Conservation (phyloP, 2,797 vertebrate species). For the Propithecus deckenii region DNA sequence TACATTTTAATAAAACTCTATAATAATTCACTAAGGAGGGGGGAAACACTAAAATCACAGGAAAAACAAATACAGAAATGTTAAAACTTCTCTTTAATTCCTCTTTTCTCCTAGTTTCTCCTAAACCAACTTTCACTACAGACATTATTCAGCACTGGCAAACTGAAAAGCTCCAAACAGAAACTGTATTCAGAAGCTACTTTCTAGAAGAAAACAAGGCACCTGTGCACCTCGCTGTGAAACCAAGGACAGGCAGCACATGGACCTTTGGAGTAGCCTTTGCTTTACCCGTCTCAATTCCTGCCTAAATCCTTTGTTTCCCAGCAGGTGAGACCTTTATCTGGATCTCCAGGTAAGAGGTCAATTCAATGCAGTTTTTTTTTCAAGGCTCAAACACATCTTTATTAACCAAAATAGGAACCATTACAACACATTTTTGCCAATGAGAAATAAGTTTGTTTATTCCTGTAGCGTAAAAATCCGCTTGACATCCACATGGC, state of each 20-base stretch:
- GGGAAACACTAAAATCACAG: slow-evolving; percentile 44
- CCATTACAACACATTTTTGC: too few relatives aligned
- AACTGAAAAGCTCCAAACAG: slow-evolving; percentile 7
- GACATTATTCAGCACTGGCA: background rate
- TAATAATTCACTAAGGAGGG: slow-evolving; percentile 62
- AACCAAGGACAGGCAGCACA: background rate
- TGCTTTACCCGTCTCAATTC: background rate
- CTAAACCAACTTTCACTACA: background rate
- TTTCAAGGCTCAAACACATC: too few relatives aligned
- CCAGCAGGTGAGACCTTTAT: background rate
- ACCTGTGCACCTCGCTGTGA: background rate
- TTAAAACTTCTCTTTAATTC: slow-evolving; percentile 23
- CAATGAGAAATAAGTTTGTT: too few relatives aligned
- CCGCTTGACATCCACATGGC: slow-evolving; percentile 6
- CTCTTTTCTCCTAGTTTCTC: background rate
- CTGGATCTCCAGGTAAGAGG: background rate
- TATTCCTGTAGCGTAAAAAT: too few relatives aligned
- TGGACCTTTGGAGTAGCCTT: background rate
- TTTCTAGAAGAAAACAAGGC: background rate
- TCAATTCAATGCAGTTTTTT: slow-evolving; percentile 30
- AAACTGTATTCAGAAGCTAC: slow-evolving; percentile 26
- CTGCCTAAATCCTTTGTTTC: background rate
- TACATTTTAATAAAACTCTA: slow-evolving; percentile 67
- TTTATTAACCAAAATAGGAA: too few relatives aligned
- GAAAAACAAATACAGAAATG: slow-evolving; percentile 11